Evolutionary conservation across 2,888 invertebrate species (phyloP), one percentile per base, ranked within the genome.

Genomic region (Xylota segnis): DNA sequence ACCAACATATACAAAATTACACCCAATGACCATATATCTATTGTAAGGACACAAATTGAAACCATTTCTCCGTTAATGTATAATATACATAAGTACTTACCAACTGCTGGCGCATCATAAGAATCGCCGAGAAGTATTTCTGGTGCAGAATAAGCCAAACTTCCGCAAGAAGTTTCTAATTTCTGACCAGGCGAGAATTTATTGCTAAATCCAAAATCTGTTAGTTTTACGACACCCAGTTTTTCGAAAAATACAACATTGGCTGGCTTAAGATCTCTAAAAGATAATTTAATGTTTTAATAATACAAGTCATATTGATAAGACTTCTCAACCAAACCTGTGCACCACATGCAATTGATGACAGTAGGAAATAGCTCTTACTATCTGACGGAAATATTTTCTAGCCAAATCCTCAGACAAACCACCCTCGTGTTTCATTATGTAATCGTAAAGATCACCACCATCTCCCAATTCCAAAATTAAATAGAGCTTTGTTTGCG

Each of bases 171-270:
- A 23, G 99, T 99, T 92, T 98, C 98, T 90, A 99, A 93, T 92
- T 98, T 98, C 93, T 98, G 97, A 63, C 99, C 99, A 23, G 99
- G 99, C 90, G 96, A 97, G 93, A 97, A 97, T 93, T 96, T 96
- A 94, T 99, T 99, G 93, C 99, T 99, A 91, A 95, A 96, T 88
- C 98, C 99, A 93, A 99, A 99, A 93, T 99, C 99, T 84, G 99
- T 99, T 91, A 99, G 94, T 93, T 99, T 99, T 37, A 99, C 99
- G 91, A 98, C 95, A 77, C 98, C 98, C 89, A 97, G 94, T 93
- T 98, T 98, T 93, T 99, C 98, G 93, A 99, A 99, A 93, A 99
- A 99, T 63, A 99, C 98, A 81, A 99, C 99, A 94, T 99, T 99
- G 93, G 99, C 99, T 12, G 99, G 99, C 93, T 99, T 99, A 88